Base-by-base conservation (phyloP, 2,113 vertebrate genomes). In the Vicugna pacos region DNA sequence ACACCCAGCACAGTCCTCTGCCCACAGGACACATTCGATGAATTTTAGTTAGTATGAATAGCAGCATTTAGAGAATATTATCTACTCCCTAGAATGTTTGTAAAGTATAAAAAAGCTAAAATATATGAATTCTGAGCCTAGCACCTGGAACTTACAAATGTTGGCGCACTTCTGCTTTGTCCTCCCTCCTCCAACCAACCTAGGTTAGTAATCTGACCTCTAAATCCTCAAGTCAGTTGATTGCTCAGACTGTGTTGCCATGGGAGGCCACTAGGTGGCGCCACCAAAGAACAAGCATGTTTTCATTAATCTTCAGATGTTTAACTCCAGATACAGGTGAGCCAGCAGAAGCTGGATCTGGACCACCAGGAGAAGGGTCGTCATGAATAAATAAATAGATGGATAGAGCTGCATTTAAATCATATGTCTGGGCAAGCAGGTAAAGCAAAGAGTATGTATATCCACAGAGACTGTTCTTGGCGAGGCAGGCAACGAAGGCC, bases 211-310 rank as follows among this genome's bases (percentile, higher is more conserved):
- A n/a, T 84, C 42, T 32, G 58, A 58, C 20, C 56, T 32, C 84
- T 28, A 28, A n/a, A 11, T 73, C 38, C 35, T 64, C 42, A 54
- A 54, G 52, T 76, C 54, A 0, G 80, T 88, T 42, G 24, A 73
- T 24, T 28, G 30, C 58, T 54, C 32, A 79, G 79, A 94, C 32
- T 85, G 79, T 90, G 76, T 77, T 88, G 48, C 48, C 56, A 60
- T 13, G 38, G 10, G 46, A 38, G 2, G 30, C 93, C 97, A 97
- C 96, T 30, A 96, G 97, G 97, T 97, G 97, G 95, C 72, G 93
- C 92, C 93, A 97, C 94, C 54, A 89, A 97, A 76, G 96, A 97
- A 72, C 93, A 75, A 96, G 95, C 91, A 52, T 52, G 84, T 82
- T 87, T 87, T 9, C 28, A 42, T 56, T 94, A 77, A 95, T 95